Percentiles rank a stretch among this genome's conserved stretches.
These are phyloP conservation scores for Sinocyclocheilus maitianheensis DNA, from an alignment of 2,113 vertebrate species.

Conservation along the genomic window DNA sequence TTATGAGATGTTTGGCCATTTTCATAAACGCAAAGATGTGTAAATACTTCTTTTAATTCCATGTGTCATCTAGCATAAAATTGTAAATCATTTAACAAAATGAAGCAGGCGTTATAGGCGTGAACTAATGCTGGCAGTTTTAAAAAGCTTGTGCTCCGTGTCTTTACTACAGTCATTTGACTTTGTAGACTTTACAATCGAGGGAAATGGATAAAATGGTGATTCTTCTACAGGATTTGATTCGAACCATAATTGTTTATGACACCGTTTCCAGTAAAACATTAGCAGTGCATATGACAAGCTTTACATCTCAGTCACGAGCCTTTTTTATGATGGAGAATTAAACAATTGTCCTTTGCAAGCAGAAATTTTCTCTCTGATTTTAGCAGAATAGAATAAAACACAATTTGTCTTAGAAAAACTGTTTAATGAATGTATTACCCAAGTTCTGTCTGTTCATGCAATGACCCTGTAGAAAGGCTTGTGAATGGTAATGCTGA, in stretches of 20 bases:
- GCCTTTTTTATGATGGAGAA: slow-evolving; percentile 55
- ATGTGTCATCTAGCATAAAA: neutral
- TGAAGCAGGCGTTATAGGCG: neutral
- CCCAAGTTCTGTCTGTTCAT: neutral
- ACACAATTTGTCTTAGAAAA: neutral
- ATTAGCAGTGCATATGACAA: slow-evolving; percentile 58
- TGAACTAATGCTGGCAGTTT: neutral
- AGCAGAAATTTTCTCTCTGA: neutral
- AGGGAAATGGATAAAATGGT: neutral
- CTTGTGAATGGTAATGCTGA: neutral
- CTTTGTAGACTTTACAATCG: neutral
- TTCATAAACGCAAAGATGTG: neutral
- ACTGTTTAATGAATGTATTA: neutral
- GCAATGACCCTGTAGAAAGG: neutral
- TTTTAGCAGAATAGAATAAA: neutral
- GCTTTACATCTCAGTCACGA: slow-evolving; percentile 57
- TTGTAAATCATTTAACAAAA: neutral
- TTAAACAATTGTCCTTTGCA: slow-evolving; percentile 9
- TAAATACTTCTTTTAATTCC: neutral
- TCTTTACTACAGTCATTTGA: neutral
- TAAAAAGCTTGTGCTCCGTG: neutral
- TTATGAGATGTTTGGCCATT: neutral
- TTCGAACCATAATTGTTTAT: slow-evolving; percentile 50
- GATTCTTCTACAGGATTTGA: neutral
- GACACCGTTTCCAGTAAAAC: slow-evolving; percentile 56